Conservation (phyloP, 2,113 vertebrate genomes). For the Pyrgilauda ruficollis region DNA sequence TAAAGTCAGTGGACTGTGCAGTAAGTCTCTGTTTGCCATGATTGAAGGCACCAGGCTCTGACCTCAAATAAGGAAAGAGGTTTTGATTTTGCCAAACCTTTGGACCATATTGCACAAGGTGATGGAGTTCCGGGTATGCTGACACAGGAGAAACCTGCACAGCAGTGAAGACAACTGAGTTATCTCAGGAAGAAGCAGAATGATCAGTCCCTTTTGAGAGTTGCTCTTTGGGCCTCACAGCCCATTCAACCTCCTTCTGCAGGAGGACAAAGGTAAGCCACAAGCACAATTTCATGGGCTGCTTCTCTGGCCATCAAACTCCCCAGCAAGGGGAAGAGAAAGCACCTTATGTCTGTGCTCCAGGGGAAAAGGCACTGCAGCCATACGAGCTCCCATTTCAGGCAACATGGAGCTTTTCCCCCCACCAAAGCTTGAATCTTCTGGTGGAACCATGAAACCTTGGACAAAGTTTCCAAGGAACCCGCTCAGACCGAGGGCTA, state of each 20-base stretch:
- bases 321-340: not conserved
- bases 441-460: not conserved
- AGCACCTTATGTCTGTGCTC: not conserved
- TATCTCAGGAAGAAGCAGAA: not conserved
- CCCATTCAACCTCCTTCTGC: not conserved
- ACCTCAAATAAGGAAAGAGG: slow-evolving; percentile 50
- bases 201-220: not conserved
- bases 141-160: not conserved
- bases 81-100: slow-evolving; percentile 26
- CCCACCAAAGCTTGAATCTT: not conserved
- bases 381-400: accelerated
- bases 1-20: slow-evolving; percentile 51
- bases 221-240: not conserved
- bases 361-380: not conserved
- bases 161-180: not conserved
- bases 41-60: not conserved
- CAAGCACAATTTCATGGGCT: not conserved
- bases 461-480: not conserved
- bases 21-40: not conserved
- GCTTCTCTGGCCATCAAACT: not conserved
- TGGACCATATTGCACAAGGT: slow-evolving; percentile 32
- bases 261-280: not conserved
- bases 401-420: not conserved
- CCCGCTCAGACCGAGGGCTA: accelerated
- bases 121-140: not conserved